Base-by-base conservation (phyloP, 2,797 vertebrate species). In the Pyrocephalus nanus region DNA sequence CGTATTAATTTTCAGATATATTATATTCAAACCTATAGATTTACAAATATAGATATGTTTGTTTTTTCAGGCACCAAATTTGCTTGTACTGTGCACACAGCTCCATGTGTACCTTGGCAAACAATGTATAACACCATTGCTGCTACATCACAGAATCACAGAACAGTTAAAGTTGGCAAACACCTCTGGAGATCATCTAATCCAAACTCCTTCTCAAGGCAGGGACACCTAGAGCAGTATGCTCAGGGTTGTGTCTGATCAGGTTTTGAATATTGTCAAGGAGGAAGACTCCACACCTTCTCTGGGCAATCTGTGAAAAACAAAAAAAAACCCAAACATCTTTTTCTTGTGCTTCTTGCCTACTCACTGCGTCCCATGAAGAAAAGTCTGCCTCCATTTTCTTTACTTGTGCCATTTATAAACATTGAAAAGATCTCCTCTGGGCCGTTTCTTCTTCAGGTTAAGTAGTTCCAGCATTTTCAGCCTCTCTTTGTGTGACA, bases 61-160 rank as follows among this genome's bases (percentile, higher is more conserved):
- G 23, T 2, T n/a, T 71, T 71, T 80, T 70, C 15, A 64, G 30
- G 8, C 22, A 53, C 30, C 8, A 60, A 13, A 74, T 84, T 80
- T 64, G 20, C 20, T 69, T 55, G 12, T 40, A 11, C 13, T 54
- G 21, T 0, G 0, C 19, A 26, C 10, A 27, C 9, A 38, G 14
- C 30, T 67, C 15, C 64, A 5, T 0, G 0, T 57, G 4, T 32
- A 38, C 30, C 4, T 61, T 23, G 26, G 15, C 22, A 58, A 34
- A 27, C 47, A 61, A 1, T 2, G 0, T 66, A 6, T 45, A 38
- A 34, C 22, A 58, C 29, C 20, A 8, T 30, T 60, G 27, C 50
- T 57, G 4, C 23, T 50, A 2, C 19, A 17, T 34, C 69, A 89
- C 36, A 55, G 32, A 69, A 72, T 45, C 43, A 42, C 11, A 29